phyloP scores from a whole-genome alignment of 2,888 invertebrate species.

The Mesoligia furuncula region DNA sequence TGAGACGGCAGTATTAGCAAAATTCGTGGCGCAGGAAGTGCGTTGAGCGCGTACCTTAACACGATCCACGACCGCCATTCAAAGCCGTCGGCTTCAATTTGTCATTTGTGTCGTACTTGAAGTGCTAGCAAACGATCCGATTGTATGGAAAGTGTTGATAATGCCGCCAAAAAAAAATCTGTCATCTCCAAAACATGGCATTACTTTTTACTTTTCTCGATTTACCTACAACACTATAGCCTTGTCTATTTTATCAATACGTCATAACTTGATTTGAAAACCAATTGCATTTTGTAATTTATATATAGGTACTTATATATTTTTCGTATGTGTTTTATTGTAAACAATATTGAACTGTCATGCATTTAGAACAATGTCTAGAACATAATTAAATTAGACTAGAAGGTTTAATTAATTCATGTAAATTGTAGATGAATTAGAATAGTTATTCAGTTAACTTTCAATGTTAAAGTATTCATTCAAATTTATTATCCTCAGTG shows the following conservation, averaged over 20 bases:
- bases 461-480: not conserved
- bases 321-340: not conserved
- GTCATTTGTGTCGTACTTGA: too few species aligned
- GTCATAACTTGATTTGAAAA: not conserved
- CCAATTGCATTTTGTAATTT: too few species aligned
- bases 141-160: not conserved
- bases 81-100: not conserved
- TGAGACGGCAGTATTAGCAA: not conserved
- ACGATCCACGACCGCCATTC: not conserved
- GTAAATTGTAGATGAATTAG: constrained; percentile 15
- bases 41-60: not conserved
- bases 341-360: not conserved
- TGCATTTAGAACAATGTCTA: constrained; percentile 14
- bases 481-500: constrained; percentile 14
- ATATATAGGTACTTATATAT: not conserved
- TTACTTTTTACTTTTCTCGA: not conserved
- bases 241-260: not conserved
- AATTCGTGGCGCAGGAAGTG: not conserved
- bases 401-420: constrained; percentile 37
- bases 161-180: too few species aligned
- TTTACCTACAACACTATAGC: not conserved
- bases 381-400: constrained; percentile 11
- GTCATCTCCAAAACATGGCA: not conserved
- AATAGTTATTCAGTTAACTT: constrained; percentile 34
- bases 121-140: too few species aligned